A percentile compares a stretch with the other conserved stretches of the same genome.
phyloP scores from a whole-genome alignment of 2,888 invertebrate genomes.

The Caradrina clavipalpis region DNA sequence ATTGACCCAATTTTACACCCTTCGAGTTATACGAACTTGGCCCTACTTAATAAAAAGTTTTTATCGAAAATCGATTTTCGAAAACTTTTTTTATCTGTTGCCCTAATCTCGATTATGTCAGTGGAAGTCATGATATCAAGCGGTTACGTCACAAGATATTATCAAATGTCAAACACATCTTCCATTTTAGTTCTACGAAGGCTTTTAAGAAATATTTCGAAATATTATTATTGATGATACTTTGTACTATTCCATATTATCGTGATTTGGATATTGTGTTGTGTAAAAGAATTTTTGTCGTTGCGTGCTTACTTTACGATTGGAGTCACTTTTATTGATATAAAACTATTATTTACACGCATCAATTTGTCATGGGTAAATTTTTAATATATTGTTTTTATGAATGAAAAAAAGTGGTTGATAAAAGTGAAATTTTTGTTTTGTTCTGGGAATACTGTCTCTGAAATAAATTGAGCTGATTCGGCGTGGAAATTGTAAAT shows the following conservation, averaged over 20 bases:
- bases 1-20: slow-evolving; percentile 1
- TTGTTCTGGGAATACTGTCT: neutral
- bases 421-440: neutral
- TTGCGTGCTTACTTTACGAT: slow-evolving; percentile 30
- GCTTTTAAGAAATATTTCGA: slow-evolving; percentile 21
- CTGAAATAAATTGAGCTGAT: neutral
- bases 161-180: slow-evolving; percentile 29
- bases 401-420: slow-evolving; percentile 25
- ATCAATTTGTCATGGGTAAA: slow-evolving; percentile 26
- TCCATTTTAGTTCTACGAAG: slow-evolving; percentile 26
- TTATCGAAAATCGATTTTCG: slow-evolving; percentile 11
- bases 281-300: slow-evolving; percentile 29
- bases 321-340: slow-evolving; percentile 27
- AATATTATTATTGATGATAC: slow-evolving; percentile 24
- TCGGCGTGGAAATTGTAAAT: neutral
- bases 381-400: slow-evolving; percentile 3
- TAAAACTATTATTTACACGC: slow-evolving; percentile 41
- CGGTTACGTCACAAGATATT: slow-evolving; percentile 20
- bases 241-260: slow-evolving; percentile 11
- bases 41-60: slow-evolving; percentile 18
- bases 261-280: slow-evolving; percentile 29
- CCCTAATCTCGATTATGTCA: slow-evolving; percentile 29
- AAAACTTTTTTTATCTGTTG: slow-evolving; percentile 32
- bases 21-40: slow-evolving; percentile 9
- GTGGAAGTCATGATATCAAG: slow-evolving; percentile 15